Conservation (phyloP, 2,888 invertebrate species). For the Taphrorychus bicolor region DNA sequence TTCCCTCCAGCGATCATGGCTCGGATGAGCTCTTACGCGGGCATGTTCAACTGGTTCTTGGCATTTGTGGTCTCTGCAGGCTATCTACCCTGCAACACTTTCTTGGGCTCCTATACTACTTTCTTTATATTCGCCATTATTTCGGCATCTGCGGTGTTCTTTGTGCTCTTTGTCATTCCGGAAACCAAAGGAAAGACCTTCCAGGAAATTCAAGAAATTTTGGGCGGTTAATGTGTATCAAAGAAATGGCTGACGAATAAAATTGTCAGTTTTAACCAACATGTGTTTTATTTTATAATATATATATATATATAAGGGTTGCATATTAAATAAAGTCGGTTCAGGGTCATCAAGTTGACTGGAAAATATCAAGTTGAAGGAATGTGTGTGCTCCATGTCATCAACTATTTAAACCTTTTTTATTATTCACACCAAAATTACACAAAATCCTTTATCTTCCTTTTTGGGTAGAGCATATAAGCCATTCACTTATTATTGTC, state of each 20-base stretch:
- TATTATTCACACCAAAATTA: too few relatives aligned
- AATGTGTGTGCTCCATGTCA: too few relatives aligned
- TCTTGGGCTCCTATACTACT: slow-evolving; percentile 69
- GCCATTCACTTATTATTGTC: too few relatives aligned
- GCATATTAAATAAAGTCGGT: too few relatives aligned
- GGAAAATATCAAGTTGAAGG: too few relatives aligned
- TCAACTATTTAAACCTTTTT: too few relatives aligned
- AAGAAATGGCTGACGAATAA: neutral
- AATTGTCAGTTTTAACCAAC: neutral
- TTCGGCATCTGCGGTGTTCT: slow-evolving; percentile 66
- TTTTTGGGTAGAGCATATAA: too few relatives aligned
- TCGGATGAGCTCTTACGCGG: slow-evolving; percentile 78
- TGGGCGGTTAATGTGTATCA: slow-evolving; percentile 32
- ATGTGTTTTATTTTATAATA: too few relatives aligned
- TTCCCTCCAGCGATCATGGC: slow-evolving; percentile 82
- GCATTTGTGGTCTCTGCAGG: slow-evolving; percentile 82
- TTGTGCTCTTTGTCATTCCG: slow-evolving; percentile 53
- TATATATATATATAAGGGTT: too few relatives aligned
- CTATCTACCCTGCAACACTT: slow-evolving; percentile 65
- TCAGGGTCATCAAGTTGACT: too few relatives aligned
- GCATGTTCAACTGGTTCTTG: slow-evolving; percentile 83
- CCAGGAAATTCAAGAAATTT: slow-evolving; percentile 46
- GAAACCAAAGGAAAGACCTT: slow-evolving; percentile 55
- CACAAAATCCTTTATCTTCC: too few relatives aligned
- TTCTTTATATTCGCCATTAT: slow-evolving; percentile 79